Percentiles rank a stretch among this genome's conserved stretches.
Conservation (phyloP, 1,140 invertebrate species). For the Forficula auricularia region DNA sequence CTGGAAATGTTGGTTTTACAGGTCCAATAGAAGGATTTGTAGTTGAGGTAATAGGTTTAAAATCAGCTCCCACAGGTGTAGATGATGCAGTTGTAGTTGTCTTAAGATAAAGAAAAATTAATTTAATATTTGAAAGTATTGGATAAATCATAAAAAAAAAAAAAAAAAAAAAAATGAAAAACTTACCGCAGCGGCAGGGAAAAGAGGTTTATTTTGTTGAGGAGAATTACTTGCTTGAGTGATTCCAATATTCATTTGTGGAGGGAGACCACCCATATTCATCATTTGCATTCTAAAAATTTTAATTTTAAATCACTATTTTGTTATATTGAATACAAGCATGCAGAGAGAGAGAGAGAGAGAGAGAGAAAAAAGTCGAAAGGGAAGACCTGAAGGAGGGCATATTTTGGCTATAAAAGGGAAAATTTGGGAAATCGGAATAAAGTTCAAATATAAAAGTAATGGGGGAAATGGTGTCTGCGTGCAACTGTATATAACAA, state of each 20-base stretch:
- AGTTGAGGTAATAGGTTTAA: constrained; percentile 35
- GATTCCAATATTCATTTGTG: constrained; percentile 9
- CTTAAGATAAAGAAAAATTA: constrained; percentile 17
- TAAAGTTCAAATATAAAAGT: too few species aligned
- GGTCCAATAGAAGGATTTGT: constrained; percentile 30
- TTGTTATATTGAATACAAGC: too few species aligned
- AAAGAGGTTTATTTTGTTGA: constrained; percentile 38
- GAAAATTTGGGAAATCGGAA: too few species aligned
- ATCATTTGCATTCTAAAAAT: constrained; percentile 33
- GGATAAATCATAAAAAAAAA: constrained; percentile 9
- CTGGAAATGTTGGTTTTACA: constrained; percentile 59
- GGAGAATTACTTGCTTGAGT: constrained; percentile 3
- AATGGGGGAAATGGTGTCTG: too few species aligned
- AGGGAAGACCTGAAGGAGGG: too few species aligned
- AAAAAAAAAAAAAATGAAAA: constrained; percentile 9
- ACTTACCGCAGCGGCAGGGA: constrained; percentile 45
- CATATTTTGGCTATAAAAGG: too few species aligned
- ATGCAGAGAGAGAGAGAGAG: too few species aligned
- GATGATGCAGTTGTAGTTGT: constrained; percentile 34
- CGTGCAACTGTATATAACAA: too few species aligned
- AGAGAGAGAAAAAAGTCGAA: too few species aligned
- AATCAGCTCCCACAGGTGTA: constrained; percentile 39
- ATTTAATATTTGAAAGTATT: constrained; percentile 1
- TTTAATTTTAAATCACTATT: too few species aligned
- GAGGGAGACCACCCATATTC: constrained; percentile 28